Percentiles rank a stretch among this genome's conserved stretches.
phyloP scores from a whole-genome alignment of 2,888 invertebrate genomes.

The Gymnocheta viridis region DNA sequence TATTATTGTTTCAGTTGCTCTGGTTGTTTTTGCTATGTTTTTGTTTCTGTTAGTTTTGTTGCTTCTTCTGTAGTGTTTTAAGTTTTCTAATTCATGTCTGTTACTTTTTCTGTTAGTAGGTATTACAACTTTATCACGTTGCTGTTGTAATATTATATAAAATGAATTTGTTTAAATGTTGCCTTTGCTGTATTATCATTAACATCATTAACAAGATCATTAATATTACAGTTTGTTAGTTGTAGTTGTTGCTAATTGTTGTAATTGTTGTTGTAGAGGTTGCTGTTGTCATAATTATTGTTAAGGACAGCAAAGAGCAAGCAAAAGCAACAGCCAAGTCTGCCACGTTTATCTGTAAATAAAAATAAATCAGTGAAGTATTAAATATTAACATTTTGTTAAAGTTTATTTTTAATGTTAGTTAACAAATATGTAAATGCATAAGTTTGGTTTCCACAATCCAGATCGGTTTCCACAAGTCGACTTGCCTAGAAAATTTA shows the following conservation, averaged over 20 bases:
- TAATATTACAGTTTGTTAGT: constrained; percentile 40
- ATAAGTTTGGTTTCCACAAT: no score
- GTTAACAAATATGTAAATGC: no score
- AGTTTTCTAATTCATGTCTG: constrained; percentile 2
- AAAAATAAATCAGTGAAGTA: constrained; percentile 16
- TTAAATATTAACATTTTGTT: constrained; percentile 19
- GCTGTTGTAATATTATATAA: constrained; percentile 33
- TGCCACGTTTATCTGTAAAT: constrained; percentile 26
- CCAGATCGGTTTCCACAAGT: no score
- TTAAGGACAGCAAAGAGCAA: constrained; percentile 30
- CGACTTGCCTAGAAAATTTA: no score
- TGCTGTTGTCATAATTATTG: constrained; percentile 52
- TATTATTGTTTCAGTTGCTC: constrained; percentile 14
- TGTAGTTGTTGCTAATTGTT: constrained; percentile 22
- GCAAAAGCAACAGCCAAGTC: constrained; percentile 16
- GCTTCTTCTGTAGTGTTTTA: constrained; percentile 2
- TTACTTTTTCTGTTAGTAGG: constrained; percentile 6
- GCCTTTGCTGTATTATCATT: constrained; percentile 47
- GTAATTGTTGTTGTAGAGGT: constrained; percentile 8
- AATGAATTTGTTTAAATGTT: constrained; percentile 46
- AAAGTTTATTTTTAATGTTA: background rate
- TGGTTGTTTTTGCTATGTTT: background rate
- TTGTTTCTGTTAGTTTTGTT: constrained; percentile 1
- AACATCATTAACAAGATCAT: constrained; percentile 56
- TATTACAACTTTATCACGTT: constrained; percentile 51